Evolutionary conservation across 2,888 invertebrate species (phyloP).

Genomic region (Agriotes lineatus): DNA sequence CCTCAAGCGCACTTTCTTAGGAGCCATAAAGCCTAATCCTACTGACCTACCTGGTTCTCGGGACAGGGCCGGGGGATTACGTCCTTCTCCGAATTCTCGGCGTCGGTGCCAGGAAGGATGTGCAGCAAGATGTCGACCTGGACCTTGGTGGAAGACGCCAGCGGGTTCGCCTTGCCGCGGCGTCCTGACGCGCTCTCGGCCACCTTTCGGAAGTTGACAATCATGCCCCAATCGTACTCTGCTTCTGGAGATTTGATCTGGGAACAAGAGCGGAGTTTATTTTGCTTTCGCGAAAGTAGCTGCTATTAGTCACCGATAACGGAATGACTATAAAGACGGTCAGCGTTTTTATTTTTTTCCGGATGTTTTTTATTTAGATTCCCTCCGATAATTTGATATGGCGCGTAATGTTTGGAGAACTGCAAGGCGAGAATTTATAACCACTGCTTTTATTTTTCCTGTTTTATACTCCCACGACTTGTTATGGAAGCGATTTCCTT

Average conservation of each 20-base stretch:
- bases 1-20: not conserved
- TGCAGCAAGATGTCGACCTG: slow-evolving; percentile 88
- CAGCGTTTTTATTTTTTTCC: too few relatives aligned
- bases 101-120: slow-evolving; percentile 76
- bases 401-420: too few relatives aligned
- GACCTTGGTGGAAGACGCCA: slow-evolving; percentile 73
- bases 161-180: slow-evolving; percentile 66
- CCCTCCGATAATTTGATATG: too few relatives aligned
- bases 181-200: slow-evolving; percentile 52
- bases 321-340: too few relatives aligned
- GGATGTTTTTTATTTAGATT: too few relatives aligned
- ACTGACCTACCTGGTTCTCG: slow-evolving; percentile 69
- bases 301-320: too few relatives aligned
- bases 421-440: too few relatives aligned
- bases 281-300: too few relatives aligned
- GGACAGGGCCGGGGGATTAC: slow-evolving; percentile 79
- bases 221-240: slow-evolving; percentile 97
- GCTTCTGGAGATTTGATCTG: slow-evolving; percentile 85
- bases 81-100: slow-evolving; percentile 59
- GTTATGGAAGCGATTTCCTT: too few relatives aligned
- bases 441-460: too few relatives aligned
- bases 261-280: too few relatives aligned
- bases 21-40: not conserved
- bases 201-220: slow-evolving; percentile 85
- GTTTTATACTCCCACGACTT: too few relatives aligned